phyloP scores from a whole-genome alignment of 1,140 invertebrate genomes.

The Anoplophora glabripennis region DNA sequence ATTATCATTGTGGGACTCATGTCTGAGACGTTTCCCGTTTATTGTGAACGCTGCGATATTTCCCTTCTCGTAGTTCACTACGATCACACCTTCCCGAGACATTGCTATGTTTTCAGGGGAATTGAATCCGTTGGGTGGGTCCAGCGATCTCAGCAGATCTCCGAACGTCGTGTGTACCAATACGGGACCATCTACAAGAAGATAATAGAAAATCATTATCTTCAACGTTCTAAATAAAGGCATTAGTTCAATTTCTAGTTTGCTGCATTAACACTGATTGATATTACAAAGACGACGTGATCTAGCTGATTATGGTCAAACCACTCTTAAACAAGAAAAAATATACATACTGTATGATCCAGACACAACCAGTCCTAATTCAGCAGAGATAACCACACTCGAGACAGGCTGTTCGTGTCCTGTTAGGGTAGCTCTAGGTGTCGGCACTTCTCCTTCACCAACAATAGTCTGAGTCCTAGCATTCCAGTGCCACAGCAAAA shows the following conservation, averaged over 20 bases:
- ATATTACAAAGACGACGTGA: too few relatives aligned
- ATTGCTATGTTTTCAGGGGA: constrained; percentile 90
- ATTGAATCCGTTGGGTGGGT: constrained; percentile 73
- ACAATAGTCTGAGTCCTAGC: constrained; percentile 93
- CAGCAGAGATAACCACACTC: constrained; percentile 93
- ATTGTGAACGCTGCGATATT: constrained; percentile 91
- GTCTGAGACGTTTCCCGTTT: constrained; percentile 82
- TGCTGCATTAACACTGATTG: too few relatives aligned
- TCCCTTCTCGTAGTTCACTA: constrained; percentile 88
- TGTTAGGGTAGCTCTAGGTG: constrained; percentile 92
- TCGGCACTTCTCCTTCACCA: constrained; percentile 91
- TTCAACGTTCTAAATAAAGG: too few relatives aligned
- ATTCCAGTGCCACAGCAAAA: constrained; percentile 98
- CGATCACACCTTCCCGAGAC: constrained; percentile 94
- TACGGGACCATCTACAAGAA: constrained; percentile 80
- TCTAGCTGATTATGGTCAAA: too few relatives aligned
- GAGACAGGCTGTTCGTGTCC: constrained; percentile 95
- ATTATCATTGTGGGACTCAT: constrained; percentile 91
- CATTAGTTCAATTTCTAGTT: too few relatives aligned
- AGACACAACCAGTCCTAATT: constrained; percentile 96
- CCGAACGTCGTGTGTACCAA: constrained; percentile 98
- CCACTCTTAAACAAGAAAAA: neutral
- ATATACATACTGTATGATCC: constrained; percentile 75
- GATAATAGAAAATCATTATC: too few relatives aligned
- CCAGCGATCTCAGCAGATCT: constrained; percentile 89